These are phyloP conservation scores for Argya squamiceps DNA, from an alignment of 2,797 vertebrate genomes.

Conservation along the genomic window DNA sequence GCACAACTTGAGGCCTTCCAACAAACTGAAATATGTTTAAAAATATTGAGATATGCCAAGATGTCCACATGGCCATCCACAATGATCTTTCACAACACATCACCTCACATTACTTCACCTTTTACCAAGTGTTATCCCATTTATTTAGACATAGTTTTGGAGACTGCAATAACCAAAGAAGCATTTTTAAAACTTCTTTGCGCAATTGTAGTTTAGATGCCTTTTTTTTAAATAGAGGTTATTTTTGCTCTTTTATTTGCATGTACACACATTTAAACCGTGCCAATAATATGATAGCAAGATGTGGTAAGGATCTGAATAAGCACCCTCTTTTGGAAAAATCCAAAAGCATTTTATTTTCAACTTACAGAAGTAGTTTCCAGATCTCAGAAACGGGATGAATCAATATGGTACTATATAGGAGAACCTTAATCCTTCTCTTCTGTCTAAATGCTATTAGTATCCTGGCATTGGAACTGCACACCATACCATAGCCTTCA, in stretches of 20 bases:
- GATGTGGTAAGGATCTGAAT: not conserved
- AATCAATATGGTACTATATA: not conserved
- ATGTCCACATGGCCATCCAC: not conserved
- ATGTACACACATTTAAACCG: not conserved
- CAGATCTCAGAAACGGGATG: not conserved
- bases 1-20: not conserved
- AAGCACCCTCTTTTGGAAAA: not conserved
- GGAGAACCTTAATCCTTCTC: not conserved
- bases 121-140: not conserved
- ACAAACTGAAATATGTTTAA: not conserved
- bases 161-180: not conserved
- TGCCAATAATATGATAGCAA: not conserved
- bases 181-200: not conserved
- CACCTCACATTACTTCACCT: not conserved
- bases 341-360: not conserved
- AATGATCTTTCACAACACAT: not conserved
- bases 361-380: not conserved
- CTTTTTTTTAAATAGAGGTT: not conserved
- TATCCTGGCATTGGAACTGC: not conserved
- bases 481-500: not conserved
- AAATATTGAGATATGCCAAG: rapidly evolving
- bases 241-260: not conserved
- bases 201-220: not conserved
- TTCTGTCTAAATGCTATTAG: not conserved
- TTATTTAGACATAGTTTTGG: not conserved